Base-by-base conservation (phyloP, 2,113 vertebrate species). In the Nematolebias whitei region DNA sequence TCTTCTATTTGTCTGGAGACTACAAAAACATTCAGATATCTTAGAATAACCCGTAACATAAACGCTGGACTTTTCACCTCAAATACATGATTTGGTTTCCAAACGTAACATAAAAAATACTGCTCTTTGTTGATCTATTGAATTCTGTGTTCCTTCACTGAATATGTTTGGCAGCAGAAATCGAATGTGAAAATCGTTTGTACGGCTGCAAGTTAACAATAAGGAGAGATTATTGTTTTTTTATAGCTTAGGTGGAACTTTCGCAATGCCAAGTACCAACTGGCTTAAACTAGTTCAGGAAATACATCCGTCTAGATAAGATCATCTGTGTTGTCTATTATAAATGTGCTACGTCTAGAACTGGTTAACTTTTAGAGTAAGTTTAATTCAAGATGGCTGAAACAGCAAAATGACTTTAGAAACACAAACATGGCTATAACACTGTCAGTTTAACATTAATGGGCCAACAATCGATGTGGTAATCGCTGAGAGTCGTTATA, bases 1-100 rank as follows among this genome's bases (percentile, higher is more conserved):
- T 47, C 12, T 49, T 19, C n/a, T 18, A 58, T 55, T 59, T 44
- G 38, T 32, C 22, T 72, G 22, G 26, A 24, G 22, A 71, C 45
- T 40, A 22, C n/a, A 14, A 5, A 50, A n/a, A 52, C 24, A 43
- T 56, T 23, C 45, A 47, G 16, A 5, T 20, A 22, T 19, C 32
- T 51, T 24, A 48, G 40, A n/a, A 24, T 64, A 32, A 64, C 55
- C 48, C 24, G 26, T 18, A 19, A 20, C 14, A 38, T 7, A 45
- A 40, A 40, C 24, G 40, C 22, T 48, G 7, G 16, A 24, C 14
- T 56, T 55, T 63, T 56, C 43, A 58, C 14, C 48, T 57, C n/a
- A 57, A 6, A 54, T 8, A 35, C 14, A n/a, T 18, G 11, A 57
- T 54, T 51, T 56, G 47, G 32, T 60, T n/a, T 51, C 24, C 32